Evolutionary conservation across 2,113 vertebrate species (phyloP), one percentile per base, ranked within the genome.

Genomic region (Danio rerio): DNA sequence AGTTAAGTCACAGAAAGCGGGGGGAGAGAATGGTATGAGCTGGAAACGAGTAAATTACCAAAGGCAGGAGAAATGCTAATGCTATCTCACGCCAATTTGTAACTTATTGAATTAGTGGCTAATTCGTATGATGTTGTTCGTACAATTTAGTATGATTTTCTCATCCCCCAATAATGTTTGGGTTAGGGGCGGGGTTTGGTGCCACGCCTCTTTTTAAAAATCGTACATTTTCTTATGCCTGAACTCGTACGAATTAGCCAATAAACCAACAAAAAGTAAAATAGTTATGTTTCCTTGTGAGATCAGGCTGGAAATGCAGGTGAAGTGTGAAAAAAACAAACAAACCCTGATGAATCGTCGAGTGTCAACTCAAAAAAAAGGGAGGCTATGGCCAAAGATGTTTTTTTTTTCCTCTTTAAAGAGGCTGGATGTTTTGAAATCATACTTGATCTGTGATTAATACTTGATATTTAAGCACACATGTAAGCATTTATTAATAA

Each of bases 361-460:
- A 63, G 61, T 63, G 62, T 18, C 63, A 11, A 5, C 18, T 58
- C 0, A 58, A 45, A 20, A 58, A n/a, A 18, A 59, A 47, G 31
- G 18, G 71, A 74, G 53, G 40, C 3, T 73, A 53, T 58, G 13
- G 40, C 53, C 72, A 45, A 58, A 58, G 9, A 13, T 9, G 42
- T 61, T 1, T 70, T 11, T 45, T n/a, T 66, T 71, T 55, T 47
- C n/a, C 42, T 75, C 40, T 45, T 2, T 49, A n/a, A 77, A 77
- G 45, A 77, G 18, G 58, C 45, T 63, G 43, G 74, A 31, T 0
- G 8, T 20, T 76, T 76, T 61, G 3, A 61, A 76, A 16, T 62
- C n/a, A 49, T 50, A 63, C 59, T 77, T 63, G 59, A 61, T 63
- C 58, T 76, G 11, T 61, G 55, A 21, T 13, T 12, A 21, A 21